phyloP scores from a whole-genome alignment of 2,113 vertebrate species.

The Cnemophilus loriae region DNA sequence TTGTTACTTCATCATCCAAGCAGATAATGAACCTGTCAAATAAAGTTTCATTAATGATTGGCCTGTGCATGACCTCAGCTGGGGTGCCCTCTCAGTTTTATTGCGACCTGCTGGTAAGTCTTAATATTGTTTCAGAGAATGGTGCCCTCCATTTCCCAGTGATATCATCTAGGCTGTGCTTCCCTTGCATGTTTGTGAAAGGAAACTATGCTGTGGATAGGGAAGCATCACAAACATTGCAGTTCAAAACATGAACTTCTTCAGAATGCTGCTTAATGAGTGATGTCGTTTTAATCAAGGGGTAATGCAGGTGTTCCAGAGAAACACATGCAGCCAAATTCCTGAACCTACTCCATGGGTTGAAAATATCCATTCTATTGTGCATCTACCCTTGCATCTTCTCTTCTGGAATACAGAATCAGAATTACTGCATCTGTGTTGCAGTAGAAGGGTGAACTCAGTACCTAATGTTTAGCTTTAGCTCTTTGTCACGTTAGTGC shows the following conservation, averaged over 20 bases:
- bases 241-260: background rate
- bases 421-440: background rate
- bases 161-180: background rate
- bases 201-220: background rate
- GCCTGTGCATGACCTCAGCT: background rate
- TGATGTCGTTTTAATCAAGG: background rate
- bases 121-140: background rate
- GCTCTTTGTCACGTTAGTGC: background rate
- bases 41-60: background rate
- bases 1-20: background rate
- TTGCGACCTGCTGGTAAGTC: background rate
- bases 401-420: background rate
- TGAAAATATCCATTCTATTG: background rate
- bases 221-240: background rate
- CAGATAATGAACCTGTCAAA: background rate
- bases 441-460: background rate
- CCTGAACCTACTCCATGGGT: background rate
- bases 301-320: background rate
- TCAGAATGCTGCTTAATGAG: background rate
- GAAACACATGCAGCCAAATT: background rate
- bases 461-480: background rate
- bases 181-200: background rate
- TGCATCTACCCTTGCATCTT: background rate
- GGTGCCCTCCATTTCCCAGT: background rate
- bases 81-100: background rate